Conservation (phyloP, 2,797 vertebrate species). For the Valencia hispanica region DNA sequence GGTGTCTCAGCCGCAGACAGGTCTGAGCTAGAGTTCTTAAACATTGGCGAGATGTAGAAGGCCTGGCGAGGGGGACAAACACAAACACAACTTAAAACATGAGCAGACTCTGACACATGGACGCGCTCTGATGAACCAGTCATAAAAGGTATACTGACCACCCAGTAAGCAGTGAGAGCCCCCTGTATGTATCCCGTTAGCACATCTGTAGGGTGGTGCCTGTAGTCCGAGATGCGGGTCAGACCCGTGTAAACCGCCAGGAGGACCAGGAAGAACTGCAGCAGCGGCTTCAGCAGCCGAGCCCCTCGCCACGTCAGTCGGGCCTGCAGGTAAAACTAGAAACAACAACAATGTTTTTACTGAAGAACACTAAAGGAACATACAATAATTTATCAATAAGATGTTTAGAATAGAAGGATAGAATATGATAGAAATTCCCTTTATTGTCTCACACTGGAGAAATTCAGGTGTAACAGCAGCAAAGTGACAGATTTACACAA, state of each 20-base stretch:
- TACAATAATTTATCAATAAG: not conserved
- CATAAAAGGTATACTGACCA: slow-evolving; percentile 68
- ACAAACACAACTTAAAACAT: slow-evolving; percentile 12
- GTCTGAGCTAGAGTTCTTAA: slow-evolving; percentile 55
- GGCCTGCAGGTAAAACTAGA: slow-evolving; percentile 81
- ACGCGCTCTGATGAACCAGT: slow-evolving; percentile 9
- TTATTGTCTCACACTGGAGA: too few relatives aligned
- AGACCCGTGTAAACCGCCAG: slow-evolving; percentile 78
- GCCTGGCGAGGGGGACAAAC: slow-evolving; percentile 54
- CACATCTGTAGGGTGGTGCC: slow-evolving; percentile 77
- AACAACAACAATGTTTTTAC: not conserved
- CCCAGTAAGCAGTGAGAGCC: slow-evolving; percentile 81
- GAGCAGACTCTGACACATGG: slow-evolving; percentile 8
- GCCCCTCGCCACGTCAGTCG: slow-evolving; percentile 72
- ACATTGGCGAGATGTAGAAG: slow-evolving; percentile 76
- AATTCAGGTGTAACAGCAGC: too few relatives aligned
- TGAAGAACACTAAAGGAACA: not conserved
- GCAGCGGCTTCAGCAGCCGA: slow-evolving; percentile 65
- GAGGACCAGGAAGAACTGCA: slow-evolving; percentile 79
- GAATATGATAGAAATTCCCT: too few relatives aligned
- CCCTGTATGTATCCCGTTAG: slow-evolving; percentile 77
- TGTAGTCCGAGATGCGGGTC: slow-evolving; percentile 77
- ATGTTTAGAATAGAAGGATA: too few relatives aligned
- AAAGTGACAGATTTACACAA: too few relatives aligned
- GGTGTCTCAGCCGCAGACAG: slow-evolving; percentile 42